Base-by-base conservation (phyloP, 2,113 vertebrate genomes). In the Trematomus loennbergii region DNA sequence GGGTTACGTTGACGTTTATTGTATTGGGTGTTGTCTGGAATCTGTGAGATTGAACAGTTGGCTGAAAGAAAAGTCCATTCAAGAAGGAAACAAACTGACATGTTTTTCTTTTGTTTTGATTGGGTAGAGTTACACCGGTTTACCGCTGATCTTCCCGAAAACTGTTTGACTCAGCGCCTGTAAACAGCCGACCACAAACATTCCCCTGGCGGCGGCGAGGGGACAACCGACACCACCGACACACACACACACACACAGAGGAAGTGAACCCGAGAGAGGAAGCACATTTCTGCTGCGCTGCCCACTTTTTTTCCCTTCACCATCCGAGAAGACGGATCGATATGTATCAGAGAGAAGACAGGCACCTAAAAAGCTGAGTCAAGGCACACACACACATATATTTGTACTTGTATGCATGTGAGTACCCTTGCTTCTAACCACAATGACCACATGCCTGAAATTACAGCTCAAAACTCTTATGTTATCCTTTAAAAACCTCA, bases 131-230 rank as follows among this genome's bases (percentile, higher is more conserved):
- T 79, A 5, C 10, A 43, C 40, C 69, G 69, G 71, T 89, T 92
- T 79, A 83, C 89, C 78, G 64, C 81, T 4, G 20, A 78, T 72
- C 79, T 62, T 69, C 75, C 54, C 66, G 8, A 76, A 86, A 82
- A 76, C 68, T 20, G 70, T 88, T 90, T 84, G 84, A 89, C 84
- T 91, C 70, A 1, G 73, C 43, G 82, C 77, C 86, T 78, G 75
- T 70, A 83, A 93, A 92, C 85, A 87, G 22, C 72, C 83, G 10
- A 87, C 91, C 90, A 82, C 91, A 88, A 89, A 86, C 89, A 86
- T 81, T 92, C 87, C 89, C 82, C 72, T 59, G 79, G 71, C 54
- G 74, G 58, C n/a, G n/a, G 59, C 36, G 33, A 29, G 53, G 66
- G 48, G 80, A 48, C 67, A 87, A 66, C 70, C 54, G 75, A 84